A percentile compares a stretch with the other conserved stretches of the same genome.
phyloP scores from a whole-genome alignment of 2,113 vertebrate species.

The Pipa parva region DNA sequence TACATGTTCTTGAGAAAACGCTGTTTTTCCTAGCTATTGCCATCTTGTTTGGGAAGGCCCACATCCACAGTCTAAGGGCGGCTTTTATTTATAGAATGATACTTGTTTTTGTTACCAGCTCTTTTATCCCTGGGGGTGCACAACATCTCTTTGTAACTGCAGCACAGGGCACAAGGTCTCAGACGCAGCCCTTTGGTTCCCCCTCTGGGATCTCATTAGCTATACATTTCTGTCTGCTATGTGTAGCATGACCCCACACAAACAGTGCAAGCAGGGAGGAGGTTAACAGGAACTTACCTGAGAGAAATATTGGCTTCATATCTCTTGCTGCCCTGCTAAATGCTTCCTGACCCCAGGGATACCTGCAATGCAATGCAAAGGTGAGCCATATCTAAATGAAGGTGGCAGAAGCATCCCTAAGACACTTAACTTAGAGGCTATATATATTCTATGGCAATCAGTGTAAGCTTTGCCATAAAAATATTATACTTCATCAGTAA shows the following conservation, averaged over 20 bases:
- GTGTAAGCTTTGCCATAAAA: too few relatives aligned
- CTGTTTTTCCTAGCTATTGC: neutral
- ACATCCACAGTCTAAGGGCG: neutral
- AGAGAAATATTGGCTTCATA: constrained; percentile 89
- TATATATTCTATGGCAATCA: too few relatives aligned
- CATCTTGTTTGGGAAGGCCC: neutral
- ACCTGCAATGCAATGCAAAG: constrained; percentile 60
- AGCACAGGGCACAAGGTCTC: neutral
- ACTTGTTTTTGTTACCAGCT: constrained; percentile 14
- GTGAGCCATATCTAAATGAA: neutral
- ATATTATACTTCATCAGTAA: too few relatives aligned
- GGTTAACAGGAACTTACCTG: constrained; percentile 63
- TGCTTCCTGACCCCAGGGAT: constrained; percentile 88
- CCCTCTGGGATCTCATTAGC: constrained; percentile 32
- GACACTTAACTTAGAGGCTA: too few relatives aligned
- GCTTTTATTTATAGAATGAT: constrained; percentile 20
- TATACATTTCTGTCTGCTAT: constrained; percentile 13
- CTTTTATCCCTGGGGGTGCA: neutral
- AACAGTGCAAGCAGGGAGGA: neutral
- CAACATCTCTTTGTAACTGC: neutral
- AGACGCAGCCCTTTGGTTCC: constrained; percentile 13
- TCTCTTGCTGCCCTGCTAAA: constrained; percentile 84
- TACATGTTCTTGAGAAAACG: neutral
- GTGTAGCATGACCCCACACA: neutral
- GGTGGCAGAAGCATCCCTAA: neutral